phyloP scores from a whole-genome alignment of 2,797 vertebrate species.

The Gymnopithys bicolor region DNA sequence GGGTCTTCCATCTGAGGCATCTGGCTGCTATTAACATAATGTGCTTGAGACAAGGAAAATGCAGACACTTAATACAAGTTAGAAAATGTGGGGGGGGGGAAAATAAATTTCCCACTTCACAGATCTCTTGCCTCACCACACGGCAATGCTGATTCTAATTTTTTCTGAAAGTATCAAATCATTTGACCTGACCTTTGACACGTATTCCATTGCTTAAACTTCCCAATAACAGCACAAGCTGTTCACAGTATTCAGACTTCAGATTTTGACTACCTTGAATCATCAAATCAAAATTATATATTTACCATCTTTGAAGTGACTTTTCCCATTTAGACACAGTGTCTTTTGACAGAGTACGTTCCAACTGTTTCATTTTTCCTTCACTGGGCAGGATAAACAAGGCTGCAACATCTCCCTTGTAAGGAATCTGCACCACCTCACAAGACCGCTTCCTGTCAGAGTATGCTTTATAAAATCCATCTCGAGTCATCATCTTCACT shows the following conservation, averaged over 20 bases:
- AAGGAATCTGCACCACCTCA: conserved; percentile 81
- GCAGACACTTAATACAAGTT: background rate
- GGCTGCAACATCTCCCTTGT: conserved; percentile 82
- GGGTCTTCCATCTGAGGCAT: background rate
- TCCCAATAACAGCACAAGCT: background rate
- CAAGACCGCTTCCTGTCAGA: conserved; percentile 75
- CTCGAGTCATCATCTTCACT: conserved; percentile 88
- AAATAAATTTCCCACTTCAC: background rate
- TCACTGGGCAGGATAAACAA: conserved; percentile 82
- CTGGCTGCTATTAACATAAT: background rate
- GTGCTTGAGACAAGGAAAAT: background rate
- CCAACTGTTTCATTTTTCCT: conserved; percentile 80
- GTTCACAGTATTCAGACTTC: background rate
- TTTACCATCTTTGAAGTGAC: background rate
- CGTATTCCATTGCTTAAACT: background rate
- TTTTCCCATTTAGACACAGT: conserved; percentile 59
- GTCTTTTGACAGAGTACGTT: conserved; percentile 71
- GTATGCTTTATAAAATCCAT: conserved; percentile 78
- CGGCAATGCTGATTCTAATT: background rate
- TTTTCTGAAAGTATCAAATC: background rate
- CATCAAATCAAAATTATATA: background rate
- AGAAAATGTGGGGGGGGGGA: background rate
- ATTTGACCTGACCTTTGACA: background rate
- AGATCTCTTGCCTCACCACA: background rate
- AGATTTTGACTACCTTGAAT: background rate